Conservation (phyloP, 2,888 invertebrate species). For the Pseudolycoriella hygida region DNA sequence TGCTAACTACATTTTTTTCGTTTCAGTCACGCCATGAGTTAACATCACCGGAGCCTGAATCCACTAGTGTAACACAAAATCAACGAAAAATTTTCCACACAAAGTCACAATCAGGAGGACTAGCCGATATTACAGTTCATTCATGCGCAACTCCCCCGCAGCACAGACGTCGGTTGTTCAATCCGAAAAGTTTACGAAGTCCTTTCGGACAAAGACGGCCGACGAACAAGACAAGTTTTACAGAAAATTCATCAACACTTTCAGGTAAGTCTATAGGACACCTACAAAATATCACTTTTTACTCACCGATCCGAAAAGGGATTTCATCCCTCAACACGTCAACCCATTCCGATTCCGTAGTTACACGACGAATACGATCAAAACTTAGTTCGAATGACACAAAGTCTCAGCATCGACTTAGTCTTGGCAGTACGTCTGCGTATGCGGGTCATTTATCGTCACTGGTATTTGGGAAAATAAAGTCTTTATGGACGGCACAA, state of each 20-base stretch:
- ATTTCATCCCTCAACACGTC: conserved; percentile 22
- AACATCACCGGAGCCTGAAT: conserved; percentile 26
- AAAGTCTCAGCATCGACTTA: conserved; percentile 18
- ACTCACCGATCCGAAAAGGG: conserved; percentile 4
- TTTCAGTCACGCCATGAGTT: conserved; percentile 24
- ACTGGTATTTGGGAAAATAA: conserved; percentile 70
- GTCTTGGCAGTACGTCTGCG: conserved; percentile 26
- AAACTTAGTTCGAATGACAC: conserved; percentile 18
- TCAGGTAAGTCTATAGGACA: conserved; percentile 53
- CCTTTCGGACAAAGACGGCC: conserved; percentile 40
- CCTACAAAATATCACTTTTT: too few species aligned
- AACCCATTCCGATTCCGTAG: conserved; percentile 26
- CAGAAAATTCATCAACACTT: conserved; percentile 46
- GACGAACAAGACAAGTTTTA: conserved; percentile 15
- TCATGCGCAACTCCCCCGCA: conserved; percentile 69
- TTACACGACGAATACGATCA: conserved; percentile 20
- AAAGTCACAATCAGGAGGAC: conserved; percentile 8
- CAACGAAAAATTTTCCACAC: conserved; percentile 7
- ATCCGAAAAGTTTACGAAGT: conserved; percentile 60
- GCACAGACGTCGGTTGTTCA: conserved; percentile 64
- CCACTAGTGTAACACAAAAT: conserved; percentile 6
- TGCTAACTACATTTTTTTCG: too few species aligned
- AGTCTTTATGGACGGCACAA: conserved; percentile 70
- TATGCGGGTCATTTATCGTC: conserved; percentile 26
- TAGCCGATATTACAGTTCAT: conserved; percentile 40